Evolutionary conservation across 1,140 invertebrate species (phyloP), one percentile per base, ranked within the genome.

Genomic region (Temnothorax curvispinosus): DNA sequence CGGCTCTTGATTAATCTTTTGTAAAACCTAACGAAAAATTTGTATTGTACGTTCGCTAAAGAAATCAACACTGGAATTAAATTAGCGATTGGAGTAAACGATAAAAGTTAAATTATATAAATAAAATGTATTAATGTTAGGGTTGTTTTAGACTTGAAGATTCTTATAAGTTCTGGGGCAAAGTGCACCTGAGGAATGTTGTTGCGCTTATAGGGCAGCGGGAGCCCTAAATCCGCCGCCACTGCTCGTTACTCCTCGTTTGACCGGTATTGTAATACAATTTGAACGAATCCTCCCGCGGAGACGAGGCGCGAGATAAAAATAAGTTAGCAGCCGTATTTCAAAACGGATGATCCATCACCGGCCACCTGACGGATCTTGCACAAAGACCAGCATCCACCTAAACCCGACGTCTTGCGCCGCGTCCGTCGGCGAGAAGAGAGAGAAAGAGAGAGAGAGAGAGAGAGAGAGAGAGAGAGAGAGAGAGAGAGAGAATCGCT

Each of bases 241-340:
- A 38, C 56, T 64, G 62, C 85, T 89, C 88, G 87, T 90, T 90
- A 90, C 88, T 90, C 86, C 87, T 89, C 89, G 86, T 90, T 90
- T 87, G 89, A 90, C 54, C 88, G n/a, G 89, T 90, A 90, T 90
- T 90, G 89, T 90, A 85, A 90, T 90, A 85, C 78, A 90, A 90
- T 90, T 90, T 90, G 64, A 90, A 87, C 88, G 88, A 85, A 90
- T 90, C 87, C 78, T 90, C 82, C 47, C 80, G 88, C 75, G 75
- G 71, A 90, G 74, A 32, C 44, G 32, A 80, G 47, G 35, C 58
- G 67, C 32, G 77, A 90, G 87, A 90, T 89, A 89, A 90, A 89
- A 87, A 78, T 89, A 67, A 84, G 85, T 82, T 78, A 72, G 75
- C 88, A 69, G 64, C 9, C 85, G 75, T 86, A 89, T 89, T 90